phyloP scores from a whole-genome alignment of 2,797 vertebrate genomes.

The Pipistrellus pygmaeus region DNA sequence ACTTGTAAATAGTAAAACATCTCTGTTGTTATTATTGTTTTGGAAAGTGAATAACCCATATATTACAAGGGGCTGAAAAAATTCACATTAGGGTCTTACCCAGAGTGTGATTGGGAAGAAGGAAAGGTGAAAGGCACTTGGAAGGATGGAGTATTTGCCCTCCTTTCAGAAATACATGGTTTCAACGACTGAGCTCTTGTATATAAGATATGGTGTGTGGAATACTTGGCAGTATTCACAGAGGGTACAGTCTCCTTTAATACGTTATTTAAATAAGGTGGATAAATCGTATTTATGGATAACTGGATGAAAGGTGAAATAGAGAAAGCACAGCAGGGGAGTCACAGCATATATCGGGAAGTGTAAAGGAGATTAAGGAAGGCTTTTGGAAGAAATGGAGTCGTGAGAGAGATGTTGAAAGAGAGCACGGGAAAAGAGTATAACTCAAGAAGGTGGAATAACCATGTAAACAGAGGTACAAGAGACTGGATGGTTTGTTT shows the following conservation, averaged over 20 bases:
- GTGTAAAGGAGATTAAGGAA: background rate
- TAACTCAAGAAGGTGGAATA: background rate
- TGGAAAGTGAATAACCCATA: background rate
- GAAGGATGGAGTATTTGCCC: background rate
- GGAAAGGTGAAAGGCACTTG: background rate
- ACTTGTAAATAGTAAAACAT: background rate
- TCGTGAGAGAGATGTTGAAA: background rate
- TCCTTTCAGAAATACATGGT: background rate
- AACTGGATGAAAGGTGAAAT: background rate
- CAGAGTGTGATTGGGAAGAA: background rate
- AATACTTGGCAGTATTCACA: background rate
- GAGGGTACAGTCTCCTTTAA: background rate
- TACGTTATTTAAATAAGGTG: background rate
- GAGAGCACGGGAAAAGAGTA: background rate
- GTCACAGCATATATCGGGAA: background rate
- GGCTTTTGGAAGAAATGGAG: background rate
- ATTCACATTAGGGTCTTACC: background rate
- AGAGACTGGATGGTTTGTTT: background rate
- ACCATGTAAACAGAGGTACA: background rate
- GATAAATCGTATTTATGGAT: background rate
- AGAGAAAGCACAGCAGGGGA: background rate
- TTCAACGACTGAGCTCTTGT: background rate
- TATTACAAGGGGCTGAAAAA: slow-evolving; percentile 22
- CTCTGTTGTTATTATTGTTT: background rate
- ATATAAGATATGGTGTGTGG: background rate